Conservation (phyloP, 2,888 invertebrate species). For the Thecophora atra region DNA sequence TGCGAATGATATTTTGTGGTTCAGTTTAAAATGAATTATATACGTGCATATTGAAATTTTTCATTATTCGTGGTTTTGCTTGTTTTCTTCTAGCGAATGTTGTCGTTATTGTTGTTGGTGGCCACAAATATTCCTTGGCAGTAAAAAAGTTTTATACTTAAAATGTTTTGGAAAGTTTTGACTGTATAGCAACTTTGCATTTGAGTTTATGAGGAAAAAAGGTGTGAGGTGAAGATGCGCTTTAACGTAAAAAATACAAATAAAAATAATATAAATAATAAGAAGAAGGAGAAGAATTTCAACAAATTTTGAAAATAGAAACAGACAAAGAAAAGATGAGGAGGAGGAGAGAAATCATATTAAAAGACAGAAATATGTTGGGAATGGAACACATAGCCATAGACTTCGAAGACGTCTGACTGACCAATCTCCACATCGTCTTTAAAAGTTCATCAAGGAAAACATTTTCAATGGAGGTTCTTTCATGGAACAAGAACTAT, state of each 20-base stretch:
- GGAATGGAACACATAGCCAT: no score
- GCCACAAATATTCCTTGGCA: no score
- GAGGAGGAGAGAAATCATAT: no score
- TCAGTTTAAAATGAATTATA: no score
- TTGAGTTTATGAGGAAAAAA: neutral
- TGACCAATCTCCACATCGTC: no score
- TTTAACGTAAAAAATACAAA: neutral
- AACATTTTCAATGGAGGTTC: no score
- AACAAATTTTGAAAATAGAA: neutral
- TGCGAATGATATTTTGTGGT: neutral
- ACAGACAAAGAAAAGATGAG: neutral
- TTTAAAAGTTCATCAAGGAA: no score
- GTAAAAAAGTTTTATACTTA: no score
- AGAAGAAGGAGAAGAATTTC: neutral
- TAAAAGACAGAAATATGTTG: no score
- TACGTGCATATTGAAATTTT: neutral
- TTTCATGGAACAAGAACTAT: no score
- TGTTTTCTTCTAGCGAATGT: slow-evolving; percentile 31
- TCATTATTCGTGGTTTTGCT: slow-evolving; percentile 27
- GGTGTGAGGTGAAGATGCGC: neutral
- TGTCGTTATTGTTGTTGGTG: slow-evolving; percentile 39
- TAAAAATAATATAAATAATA: neutral
- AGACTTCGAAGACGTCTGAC: no score
- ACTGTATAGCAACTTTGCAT: neutral
- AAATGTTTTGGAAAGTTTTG: neutral